Conservation (phyloP, 2,888 invertebrate species). For the Eurois occulta region DNA sequence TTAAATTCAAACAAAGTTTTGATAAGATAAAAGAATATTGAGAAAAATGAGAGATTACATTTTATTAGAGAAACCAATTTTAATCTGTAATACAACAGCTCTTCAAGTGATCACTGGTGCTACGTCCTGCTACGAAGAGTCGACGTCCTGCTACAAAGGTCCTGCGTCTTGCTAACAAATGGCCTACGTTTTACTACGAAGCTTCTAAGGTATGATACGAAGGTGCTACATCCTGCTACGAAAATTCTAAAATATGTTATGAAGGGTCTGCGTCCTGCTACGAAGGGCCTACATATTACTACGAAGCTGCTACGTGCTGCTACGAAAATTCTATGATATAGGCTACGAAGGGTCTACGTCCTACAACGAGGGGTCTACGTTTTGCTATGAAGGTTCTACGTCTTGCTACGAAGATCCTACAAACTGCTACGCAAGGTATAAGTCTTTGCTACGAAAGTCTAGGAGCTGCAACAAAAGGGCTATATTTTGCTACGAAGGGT, state of each 20-base stretch:
- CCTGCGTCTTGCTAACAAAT: no score
- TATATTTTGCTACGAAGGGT: neutral
- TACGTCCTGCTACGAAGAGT: neutral
- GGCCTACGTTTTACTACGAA: neutral
- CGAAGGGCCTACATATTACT: neutral
- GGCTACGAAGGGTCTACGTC: neutral
- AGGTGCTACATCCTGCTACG: rapidly evolving
- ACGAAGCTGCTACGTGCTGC: rapidly evolving
- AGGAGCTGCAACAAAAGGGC: neutral
- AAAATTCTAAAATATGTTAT: neutral
- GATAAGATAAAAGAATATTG: neutral
- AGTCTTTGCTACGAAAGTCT: neutral
- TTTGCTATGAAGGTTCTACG: neutral
- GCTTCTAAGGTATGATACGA: neutral
- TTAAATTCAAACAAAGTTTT: neutral
- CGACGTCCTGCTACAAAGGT: neutral
- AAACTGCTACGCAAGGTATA: neutral
- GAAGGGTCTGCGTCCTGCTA: rapidly evolving
- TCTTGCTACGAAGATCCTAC: neutral
- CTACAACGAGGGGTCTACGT: neutral
- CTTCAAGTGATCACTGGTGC: neutral
- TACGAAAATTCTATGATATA: neutral
- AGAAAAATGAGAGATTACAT: neutral
- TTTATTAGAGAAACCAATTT: neutral
- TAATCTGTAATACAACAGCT: no score